These are phyloP conservation scores for Cyprinodon diabolis DNA, from an alignment of 2,797 vertebrate species.

Conservation along the genomic window DNA sequence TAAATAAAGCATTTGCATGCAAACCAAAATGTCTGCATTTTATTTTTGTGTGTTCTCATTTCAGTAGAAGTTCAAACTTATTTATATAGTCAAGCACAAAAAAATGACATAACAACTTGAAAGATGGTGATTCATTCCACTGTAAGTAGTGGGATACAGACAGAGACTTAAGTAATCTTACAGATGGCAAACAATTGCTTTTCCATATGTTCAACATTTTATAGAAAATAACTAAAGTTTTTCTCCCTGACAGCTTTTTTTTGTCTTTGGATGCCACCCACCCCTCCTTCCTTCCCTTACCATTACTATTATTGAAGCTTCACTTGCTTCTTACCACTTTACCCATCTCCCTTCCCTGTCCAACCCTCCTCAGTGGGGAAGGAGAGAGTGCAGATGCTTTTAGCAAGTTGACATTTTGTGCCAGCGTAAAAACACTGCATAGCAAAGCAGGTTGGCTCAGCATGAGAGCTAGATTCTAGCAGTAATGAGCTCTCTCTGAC, in stretches of 20 bases:
- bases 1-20: background rate
- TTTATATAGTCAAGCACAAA: conserved; percentile 47
- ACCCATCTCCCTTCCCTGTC: conserved; percentile 21
- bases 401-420: conserved; percentile 78
- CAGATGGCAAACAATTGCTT: conserved; percentile 34
- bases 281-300: conserved; percentile 18
- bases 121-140: conserved; percentile 7
- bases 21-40: conserved; percentile 2
- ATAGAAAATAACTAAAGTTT: conserved; percentile 41
- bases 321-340: conserved; percentile 46
- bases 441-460: conserved; percentile 75
- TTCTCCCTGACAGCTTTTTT: conserved; percentile 30
- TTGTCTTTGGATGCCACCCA: conserved; percentile 12
- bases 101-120: conserved; percentile 32
- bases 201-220: conserved; percentile 17
- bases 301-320: conserved; percentile 29
- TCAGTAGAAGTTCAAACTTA: conserved; percentile 19
- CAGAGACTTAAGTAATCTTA: conserved; percentile 23
- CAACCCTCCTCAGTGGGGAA: conserved; percentile 27
- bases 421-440: conserved; percentile 72
- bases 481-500: conserved; percentile 76
- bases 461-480: conserved; percentile 70
- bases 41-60: background rate
- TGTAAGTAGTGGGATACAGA: conserved; percentile 16
- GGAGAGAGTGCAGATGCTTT: conserved; percentile 69